phyloP scores from a whole-genome alignment of 2,113 vertebrate genomes.

The Cyrtonyx montezumae region DNA sequence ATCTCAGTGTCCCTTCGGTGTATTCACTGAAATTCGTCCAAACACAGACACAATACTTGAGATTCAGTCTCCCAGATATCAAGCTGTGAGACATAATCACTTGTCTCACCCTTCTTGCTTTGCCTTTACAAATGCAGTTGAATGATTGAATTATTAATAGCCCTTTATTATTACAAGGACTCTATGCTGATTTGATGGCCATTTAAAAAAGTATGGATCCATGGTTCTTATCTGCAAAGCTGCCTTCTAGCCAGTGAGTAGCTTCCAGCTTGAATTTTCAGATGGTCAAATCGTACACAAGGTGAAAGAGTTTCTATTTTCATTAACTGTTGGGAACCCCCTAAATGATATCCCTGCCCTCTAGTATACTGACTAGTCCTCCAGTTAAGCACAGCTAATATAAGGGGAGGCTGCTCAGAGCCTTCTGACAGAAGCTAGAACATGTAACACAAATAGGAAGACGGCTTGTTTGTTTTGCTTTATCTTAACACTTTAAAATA shows the following conservation, averaged over 20 bases:
- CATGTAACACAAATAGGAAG: neutral
- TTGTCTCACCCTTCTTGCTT: neutral
- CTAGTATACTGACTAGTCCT: neutral
- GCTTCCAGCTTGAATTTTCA: neutral
- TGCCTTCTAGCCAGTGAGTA: neutral
- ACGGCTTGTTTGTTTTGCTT: neutral
- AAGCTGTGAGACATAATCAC: neutral
- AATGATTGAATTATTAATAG: neutral
- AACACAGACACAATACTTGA: neutral
- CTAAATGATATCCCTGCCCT: neutral
- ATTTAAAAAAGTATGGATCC: neutral
- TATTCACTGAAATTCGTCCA: neutral
- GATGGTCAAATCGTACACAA: neutral
- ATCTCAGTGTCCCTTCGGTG: neutral
- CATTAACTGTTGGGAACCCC: neutral
- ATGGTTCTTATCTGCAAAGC: neutral
- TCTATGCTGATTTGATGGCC: neutral
- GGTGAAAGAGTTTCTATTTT: neutral
- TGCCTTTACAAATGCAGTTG: neutral
- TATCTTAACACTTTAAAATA: conserved; percentile 13
- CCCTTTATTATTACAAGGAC: neutral
- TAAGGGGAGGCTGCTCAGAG: neutral
- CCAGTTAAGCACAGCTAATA: neutral
- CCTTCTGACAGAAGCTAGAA: neutral
- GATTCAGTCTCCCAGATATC: neutral